Percentiles rank a stretch among this genome's conserved stretches.
phyloP scores from a whole-genome alignment of 2,888 invertebrate species.

The Dascillus cervinus region DNA sequence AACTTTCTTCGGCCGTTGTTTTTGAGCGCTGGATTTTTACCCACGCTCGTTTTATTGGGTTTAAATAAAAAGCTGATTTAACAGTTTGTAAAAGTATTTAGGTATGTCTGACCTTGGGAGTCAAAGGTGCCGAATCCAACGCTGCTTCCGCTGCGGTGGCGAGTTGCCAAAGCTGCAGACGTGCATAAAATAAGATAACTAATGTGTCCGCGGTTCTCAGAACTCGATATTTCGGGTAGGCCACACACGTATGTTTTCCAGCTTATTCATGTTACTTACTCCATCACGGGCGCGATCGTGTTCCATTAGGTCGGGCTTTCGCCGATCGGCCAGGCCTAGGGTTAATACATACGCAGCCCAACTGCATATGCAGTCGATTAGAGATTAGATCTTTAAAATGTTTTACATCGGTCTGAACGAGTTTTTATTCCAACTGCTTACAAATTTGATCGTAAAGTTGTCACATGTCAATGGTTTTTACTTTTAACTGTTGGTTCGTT shows the following conservation, averaged over 20 bases:
- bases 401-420: conserved; percentile 15
- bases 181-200: conserved; percentile 23
- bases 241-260: conserved; percentile 18
- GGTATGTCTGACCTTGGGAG: conserved; percentile 18
- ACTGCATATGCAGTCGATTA: conserved; percentile 13
- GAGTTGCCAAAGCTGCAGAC: conserved; percentile 24
- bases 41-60: no score
- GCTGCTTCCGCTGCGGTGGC: conserved; percentile 27
- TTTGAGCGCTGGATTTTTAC: no score
- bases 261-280: conserved; percentile 11
- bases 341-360: conserved; percentile 7
- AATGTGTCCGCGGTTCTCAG: conserved; percentile 21
- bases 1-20: no score
- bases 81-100: no score
- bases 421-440: conserved; percentile 16
- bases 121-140: conserved; percentile 23
- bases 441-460: conserved; percentile 18
- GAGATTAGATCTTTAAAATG: conserved; percentile 18
- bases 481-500: no score
- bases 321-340: not conserved
- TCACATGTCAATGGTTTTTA: conserved; percentile 14
- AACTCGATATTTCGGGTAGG: conserved; percentile 21
- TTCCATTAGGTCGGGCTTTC: not conserved
- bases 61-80: no score
- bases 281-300: not conserved